Evolutionary conservation across 2,888 invertebrate species (phyloP).

Genomic region (Coleophora flavipennella): DNA sequence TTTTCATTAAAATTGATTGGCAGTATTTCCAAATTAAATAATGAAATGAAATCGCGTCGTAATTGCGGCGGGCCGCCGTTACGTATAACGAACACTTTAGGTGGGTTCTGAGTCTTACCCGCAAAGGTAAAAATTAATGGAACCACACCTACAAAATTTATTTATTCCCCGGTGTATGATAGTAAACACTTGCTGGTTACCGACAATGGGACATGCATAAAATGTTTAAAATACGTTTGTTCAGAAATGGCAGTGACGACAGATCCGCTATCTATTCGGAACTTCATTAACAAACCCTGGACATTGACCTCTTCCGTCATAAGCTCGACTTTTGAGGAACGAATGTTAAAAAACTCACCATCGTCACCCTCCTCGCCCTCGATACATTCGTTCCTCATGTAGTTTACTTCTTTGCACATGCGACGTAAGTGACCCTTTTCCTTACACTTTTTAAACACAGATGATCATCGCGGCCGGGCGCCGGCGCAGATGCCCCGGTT

Average conservation of each 20-base stretch:
- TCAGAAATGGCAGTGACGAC: slow-evolving; percentile 4
- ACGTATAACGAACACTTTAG: slow-evolving; percentile 8
- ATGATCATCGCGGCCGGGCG: too few relatives aligned
- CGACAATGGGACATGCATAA: slow-evolving; percentile 8
- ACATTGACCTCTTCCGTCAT: too few relatives aligned
- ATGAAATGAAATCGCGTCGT: slow-evolving; percentile 14
- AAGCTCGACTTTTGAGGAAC: too few relatives aligned
- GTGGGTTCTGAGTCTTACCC: background rate
- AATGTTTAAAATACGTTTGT: slow-evolving; percentile 5
- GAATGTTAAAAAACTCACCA: too few relatives aligned
- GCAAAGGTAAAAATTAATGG: slow-evolving; percentile 2
- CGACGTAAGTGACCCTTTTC: too few relatives aligned
- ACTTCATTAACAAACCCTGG: background rate
- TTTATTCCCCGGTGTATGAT: slow-evolving; percentile 7
- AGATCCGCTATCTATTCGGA: slow-evolving; percentile 8
- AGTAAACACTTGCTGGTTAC: slow-evolving; percentile 4
- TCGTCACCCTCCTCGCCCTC: too few relatives aligned
- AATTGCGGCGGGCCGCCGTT: slow-evolving; percentile 12
- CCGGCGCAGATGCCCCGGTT: too few relatives aligned
- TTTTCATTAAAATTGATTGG: slow-evolving; percentile 1
- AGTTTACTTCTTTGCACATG: too few relatives aligned
- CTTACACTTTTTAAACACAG: too few relatives aligned
- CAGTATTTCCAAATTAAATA: slow-evolving; percentile 7
- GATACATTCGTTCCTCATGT: too few relatives aligned
- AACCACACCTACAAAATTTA: slow-evolving; percentile 2